Evolutionary conservation across 2,888 invertebrate species (phyloP), one percentile per base, ranked within the genome.

Genomic region (Epinotia demarniana): DNA sequence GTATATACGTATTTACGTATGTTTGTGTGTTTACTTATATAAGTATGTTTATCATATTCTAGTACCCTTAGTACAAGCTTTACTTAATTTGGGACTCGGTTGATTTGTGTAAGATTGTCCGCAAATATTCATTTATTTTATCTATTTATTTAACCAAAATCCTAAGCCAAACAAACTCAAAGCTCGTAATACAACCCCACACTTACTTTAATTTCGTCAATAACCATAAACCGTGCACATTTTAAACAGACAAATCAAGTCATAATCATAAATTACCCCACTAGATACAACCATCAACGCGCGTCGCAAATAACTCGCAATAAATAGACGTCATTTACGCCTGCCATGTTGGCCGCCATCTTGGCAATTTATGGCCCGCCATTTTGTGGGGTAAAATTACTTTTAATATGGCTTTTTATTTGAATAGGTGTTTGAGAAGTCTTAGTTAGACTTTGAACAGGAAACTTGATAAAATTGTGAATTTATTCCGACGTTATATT

Each of bases 241-340:
- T 67, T 11, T 58, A 46, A 69, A 46, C 58, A 61, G 69, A 43
- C 58, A 60, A 69, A 69, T 69, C 58, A 68, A 68, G 68, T 18
- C 16, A 23, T 60, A n/a, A 19, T 69, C 43, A 57, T 69, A 60
- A 46, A 69, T 60, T 46, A 46, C 58, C 23, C 69, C 12, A 60
- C 68, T 33, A 33, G 60, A 71, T 71, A 61, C 60, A 23, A 46
- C 39, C 63, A 63, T 63, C 63, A 63, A 12, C 58, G 58, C 57
- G 19, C 23, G 12, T 12, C 23, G 68, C 80, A 80, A 84, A 73
- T 81, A 83, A 84, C 82, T 12, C 23, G 68, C 80, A 80, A 84
- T 75, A 81, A 83, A 84, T 82, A 73, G 78, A 33, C 63, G 77
- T 77, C 80, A 81, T 84, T 82, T 81, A 53, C 77, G 60, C 64